These are phyloP conservation scores for Eurystomus gularis DNA, from an alignment of 2,113 vertebrate genomes.

Conservation along the genomic window DNA sequence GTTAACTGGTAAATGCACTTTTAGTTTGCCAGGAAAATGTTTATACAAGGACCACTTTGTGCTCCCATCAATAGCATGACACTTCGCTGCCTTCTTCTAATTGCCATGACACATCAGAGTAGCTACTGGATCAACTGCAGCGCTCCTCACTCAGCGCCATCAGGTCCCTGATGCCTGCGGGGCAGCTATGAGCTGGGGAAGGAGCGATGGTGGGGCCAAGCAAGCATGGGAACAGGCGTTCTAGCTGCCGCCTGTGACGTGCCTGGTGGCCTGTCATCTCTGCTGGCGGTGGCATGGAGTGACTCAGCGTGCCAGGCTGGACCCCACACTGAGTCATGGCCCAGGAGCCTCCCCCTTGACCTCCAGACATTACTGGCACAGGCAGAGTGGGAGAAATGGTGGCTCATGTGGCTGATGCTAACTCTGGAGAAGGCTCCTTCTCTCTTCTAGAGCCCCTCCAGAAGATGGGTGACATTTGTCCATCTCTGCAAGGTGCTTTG, in stretches of 20 bases:
- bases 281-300: rapidly evolving
- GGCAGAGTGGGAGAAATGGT: rapidly evolving
- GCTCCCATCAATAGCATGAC: neutral
- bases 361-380: neutral
- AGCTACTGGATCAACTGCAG: neutral
- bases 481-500: neutral
- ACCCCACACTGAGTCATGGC: neutral
- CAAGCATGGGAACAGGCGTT: rapidly evolving
- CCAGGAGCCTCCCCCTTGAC: neutral
- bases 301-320: neutral
- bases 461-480: neutral
- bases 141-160: neutral
- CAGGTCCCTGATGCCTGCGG: rapidly evolving
- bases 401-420: rapidly evolving
- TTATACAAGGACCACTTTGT: neutral
- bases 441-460: neutral
- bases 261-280: neutral
- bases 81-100: neutral
- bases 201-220: neutral
- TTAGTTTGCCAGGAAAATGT: neutral
- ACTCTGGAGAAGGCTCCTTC: neutral
- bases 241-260: neutral
- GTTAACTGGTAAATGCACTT: neutral
- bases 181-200: rapidly evolving
- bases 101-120: neutral